These are phyloP conservation scores for Cyclophora punctaria DNA, from an alignment of 2,888 invertebrate genomes.

Conservation along the genomic window DNA sequence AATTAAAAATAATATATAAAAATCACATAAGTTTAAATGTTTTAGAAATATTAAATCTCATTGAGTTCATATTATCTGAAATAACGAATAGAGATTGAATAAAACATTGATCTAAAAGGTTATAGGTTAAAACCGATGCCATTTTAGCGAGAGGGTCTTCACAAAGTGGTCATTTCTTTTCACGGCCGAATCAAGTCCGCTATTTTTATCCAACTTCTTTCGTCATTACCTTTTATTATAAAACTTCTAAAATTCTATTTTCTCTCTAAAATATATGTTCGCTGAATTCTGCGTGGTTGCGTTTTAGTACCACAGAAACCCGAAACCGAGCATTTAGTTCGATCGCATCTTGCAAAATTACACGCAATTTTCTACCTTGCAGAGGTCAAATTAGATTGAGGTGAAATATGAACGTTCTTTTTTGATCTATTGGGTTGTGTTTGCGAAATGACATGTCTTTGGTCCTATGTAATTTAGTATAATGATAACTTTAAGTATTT, in stretches of 20 bases:
- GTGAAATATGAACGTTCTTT: slow-evolving; percentile 14
- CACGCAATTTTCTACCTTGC: slow-evolving; percentile 22
- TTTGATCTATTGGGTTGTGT: background rate
- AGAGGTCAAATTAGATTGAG: slow-evolving; percentile 19
- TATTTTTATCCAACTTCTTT: slow-evolving; percentile 10
- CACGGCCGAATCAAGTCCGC: slow-evolving; percentile 4
- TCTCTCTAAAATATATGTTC: slow-evolving; percentile 15
- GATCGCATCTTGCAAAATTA: slow-evolving; percentile 22
- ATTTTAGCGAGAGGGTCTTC: too few relatives aligned
- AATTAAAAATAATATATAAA: too few relatives aligned
- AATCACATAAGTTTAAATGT: too few relatives aligned
- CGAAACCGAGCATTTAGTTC: slow-evolving; percentile 6
- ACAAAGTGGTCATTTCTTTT: background rate
- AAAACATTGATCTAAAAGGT: too few relatives aligned
- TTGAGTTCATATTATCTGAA: too few relatives aligned
- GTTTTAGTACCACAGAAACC: slow-evolving; percentile 20
- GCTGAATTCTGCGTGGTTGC: slow-evolving; percentile 19
- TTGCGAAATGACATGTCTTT: too few relatives aligned
- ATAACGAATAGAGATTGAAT: too few relatives aligned
- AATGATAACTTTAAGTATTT: too few relatives aligned
- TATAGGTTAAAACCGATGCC: too few relatives aligned
- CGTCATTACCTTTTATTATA: slow-evolving; percentile 17
- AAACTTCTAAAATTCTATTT: slow-evolving; percentile 15
- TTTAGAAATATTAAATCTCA: too few relatives aligned
- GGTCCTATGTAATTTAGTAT: too few relatives aligned